These are phyloP conservation scores for Microcebus ravelobensis DNA, from an alignment of 2,113 vertebrate species.

Conservation along the genomic window DNA sequence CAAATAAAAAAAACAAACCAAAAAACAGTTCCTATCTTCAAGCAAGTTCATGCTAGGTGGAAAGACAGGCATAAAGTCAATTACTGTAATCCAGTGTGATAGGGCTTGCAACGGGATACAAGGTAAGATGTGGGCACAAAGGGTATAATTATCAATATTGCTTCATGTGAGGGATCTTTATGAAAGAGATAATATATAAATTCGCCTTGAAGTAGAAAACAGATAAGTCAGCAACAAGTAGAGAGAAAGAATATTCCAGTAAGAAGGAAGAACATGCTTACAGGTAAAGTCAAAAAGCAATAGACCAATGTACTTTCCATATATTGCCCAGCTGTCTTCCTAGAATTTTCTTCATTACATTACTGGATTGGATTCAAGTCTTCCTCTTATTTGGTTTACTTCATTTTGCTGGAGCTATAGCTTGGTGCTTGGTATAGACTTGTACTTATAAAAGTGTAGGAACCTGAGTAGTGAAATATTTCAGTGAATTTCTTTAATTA, in stretches of 20 bases:
- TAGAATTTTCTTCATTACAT: neutral
- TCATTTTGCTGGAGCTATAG: neutral
- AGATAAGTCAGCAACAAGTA: neutral
- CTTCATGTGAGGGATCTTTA: neutral
- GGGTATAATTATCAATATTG: neutral
- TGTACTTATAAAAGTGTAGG: neutral
- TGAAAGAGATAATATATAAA: neutral
- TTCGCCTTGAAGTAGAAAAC: neutral
- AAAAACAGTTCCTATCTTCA: neutral
- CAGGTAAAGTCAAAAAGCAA: neutral
- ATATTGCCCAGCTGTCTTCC: neutral
- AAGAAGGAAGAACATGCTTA: neutral
- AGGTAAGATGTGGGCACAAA: neutral
- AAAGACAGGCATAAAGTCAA: neutral
- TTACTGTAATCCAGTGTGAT: neutral
- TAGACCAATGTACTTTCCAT: neutral
- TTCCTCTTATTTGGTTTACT: slow-evolving; percentile 11
- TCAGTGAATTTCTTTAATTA: slow-evolving; percentile 7
- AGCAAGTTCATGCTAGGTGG: neutral
- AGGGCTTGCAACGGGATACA: neutral
- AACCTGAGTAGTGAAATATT: neutral
- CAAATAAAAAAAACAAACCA: neutral
- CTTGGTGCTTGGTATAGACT: neutral
- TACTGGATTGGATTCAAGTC: neutral
- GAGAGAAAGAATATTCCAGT: neutral